Conservation (phyloP, 2,888 invertebrate genomes). For the Chrysodeixis includens region DNA sequence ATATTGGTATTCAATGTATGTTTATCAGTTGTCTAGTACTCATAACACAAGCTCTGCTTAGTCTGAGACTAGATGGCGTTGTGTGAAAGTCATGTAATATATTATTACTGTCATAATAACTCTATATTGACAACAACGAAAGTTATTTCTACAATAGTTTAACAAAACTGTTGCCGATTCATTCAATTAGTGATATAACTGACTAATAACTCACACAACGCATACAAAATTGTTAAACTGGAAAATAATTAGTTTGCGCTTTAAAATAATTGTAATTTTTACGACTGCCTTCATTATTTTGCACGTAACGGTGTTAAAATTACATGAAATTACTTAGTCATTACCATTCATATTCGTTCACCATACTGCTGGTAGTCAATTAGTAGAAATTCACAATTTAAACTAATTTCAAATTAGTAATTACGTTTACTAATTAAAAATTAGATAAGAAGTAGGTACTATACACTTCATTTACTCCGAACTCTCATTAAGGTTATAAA, state of each 20-base stretch:
- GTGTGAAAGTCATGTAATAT: too few relatives aligned
- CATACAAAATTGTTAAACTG: constrained; percentile 47
- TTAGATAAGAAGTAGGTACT: constrained; percentile 56
- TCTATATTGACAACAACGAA: constrained; percentile 17
- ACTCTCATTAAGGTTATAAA: constrained; percentile 62
- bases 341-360: constrained; percentile 59
- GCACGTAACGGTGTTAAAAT: constrained; percentile 50
- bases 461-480: constrained; percentile 48
- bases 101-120: constrained; percentile 16
- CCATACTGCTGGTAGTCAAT: constrained; percentile 59
- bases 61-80: too few relatives aligned
- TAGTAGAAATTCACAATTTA: constrained; percentile 52
- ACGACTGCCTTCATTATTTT: constrained; percentile 54
- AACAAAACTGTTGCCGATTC: constrained; percentile 28
- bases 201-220: constrained; percentile 51
- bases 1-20: constrained; percentile 21
- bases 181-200: constrained; percentile 47
- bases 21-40: too few relatives aligned
- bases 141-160: constrained; percentile 13
- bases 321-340: constrained; percentile 64
- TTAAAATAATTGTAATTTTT: constrained; percentile 44
- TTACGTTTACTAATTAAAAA: constrained; percentile 68
- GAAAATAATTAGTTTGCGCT: constrained; percentile 45
- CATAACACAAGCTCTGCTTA: too few relatives aligned
- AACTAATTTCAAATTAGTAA: constrained; percentile 71